Conservation (phyloP, 2,888 invertebrate species). For the Cataglyphis altisquamis region DNA sequence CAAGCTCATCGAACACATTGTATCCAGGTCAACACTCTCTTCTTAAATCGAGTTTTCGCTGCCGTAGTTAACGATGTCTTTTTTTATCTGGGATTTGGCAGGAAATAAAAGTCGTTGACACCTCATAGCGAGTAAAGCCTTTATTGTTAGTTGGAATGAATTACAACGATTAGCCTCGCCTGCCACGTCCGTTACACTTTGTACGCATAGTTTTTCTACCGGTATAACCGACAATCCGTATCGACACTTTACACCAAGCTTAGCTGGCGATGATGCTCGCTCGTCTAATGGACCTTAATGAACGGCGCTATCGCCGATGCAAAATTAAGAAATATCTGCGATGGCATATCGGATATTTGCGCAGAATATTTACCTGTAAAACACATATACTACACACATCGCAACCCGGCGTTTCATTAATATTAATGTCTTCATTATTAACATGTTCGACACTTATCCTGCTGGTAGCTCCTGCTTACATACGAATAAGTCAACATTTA, state of each 20-base stretch:
- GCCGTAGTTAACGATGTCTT: not conserved
- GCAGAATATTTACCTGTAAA: conserved; percentile 17
- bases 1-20: conserved; percentile 69
- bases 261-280: conserved; percentile 13
- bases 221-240: conserved; percentile 31
- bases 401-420: conserved; percentile 27
- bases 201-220: conserved; percentile 33
- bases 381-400: not conserved
- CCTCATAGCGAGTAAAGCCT: conserved; percentile 30
- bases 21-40: conserved; percentile 79
- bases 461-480: not conserved
- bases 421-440: conserved; percentile 42
- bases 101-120: conserved; percentile 49
- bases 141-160: conserved; percentile 7
- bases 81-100: conserved; percentile 31
- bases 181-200: conserved; percentile 31
- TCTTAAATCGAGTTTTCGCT: conserved; percentile 50
- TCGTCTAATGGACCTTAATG: conserved; percentile 31
- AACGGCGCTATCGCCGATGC: conserved; percentile 12
- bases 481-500: conserved; percentile 9
- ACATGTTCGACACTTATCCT: conserved; percentile 29
- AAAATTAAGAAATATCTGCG: conserved; percentile 38
- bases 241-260: conserved; percentile 14
- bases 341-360: conserved; percentile 10
- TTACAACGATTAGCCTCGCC: conserved; percentile 35